phyloP scores from a whole-genome alignment of 2,888 invertebrate species.

The Amiota mariae region DNA sequence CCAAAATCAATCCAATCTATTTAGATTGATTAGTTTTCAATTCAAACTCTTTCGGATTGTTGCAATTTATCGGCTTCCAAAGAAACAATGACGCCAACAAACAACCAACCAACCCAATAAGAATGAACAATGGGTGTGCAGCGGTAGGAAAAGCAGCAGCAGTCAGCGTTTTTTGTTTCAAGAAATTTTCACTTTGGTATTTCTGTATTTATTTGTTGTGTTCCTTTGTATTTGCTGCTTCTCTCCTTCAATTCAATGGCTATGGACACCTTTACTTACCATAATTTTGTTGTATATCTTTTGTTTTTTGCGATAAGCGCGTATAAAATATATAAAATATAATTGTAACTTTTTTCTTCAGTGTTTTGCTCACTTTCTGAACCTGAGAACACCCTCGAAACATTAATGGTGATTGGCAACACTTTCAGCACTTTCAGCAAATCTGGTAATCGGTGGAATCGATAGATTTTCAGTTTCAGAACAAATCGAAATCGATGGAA shows the following conservation, averaged over 20 bases:
- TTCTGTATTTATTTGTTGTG: neutral
- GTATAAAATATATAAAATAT: slow-evolving; percentile 8
- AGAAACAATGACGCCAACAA: slow-evolving; percentile 21
- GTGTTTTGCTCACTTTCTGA: too few relatives aligned
- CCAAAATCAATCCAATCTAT: neutral
- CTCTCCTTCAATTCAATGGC: neutral
- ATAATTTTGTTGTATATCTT: slow-evolving; percentile 11
- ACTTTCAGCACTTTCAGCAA: too few relatives aligned
- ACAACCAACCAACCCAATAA: slow-evolving; percentile 11
- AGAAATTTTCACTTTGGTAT: neutral
- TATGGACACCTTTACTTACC: slow-evolving; percentile 5
- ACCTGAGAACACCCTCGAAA: too few relatives aligned
- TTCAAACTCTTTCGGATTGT: slow-evolving; percentile 12
- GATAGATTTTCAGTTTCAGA: too few relatives aligned
- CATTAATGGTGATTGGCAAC: too few relatives aligned
- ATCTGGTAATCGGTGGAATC: too few relatives aligned
- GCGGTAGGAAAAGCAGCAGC: slow-evolving; percentile 30
- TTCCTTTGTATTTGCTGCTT: slow-evolving; percentile 7
- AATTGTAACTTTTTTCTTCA: neutral
- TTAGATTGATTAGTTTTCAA: slow-evolving; percentile 27
- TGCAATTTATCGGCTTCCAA: too few relatives aligned
- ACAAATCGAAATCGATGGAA: too few relatives aligned
- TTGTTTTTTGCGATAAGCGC: slow-evolving; percentile 5
- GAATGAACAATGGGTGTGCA: slow-evolving; percentile 33
- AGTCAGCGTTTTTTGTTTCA: slow-evolving; percentile 48